Base-by-base conservation (phyloP, 1,140 invertebrate genomes). In the Scaptomyza pallida region DNA sequence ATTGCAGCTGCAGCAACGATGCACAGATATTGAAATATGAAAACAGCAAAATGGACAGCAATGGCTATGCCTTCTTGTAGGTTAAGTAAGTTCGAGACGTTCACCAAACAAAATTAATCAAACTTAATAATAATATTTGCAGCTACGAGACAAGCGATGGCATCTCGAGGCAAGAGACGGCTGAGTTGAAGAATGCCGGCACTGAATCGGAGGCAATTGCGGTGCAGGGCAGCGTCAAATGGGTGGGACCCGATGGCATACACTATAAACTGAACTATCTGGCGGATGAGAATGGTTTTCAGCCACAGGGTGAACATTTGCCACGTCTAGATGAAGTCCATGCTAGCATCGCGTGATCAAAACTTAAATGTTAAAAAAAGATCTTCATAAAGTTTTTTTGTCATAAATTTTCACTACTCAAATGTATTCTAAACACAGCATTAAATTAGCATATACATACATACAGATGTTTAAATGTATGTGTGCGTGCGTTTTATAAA, bases 271-370 rank as follows among this genome's bases (percentile, higher is more conserved):
- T 95, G 12, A 94, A 92, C 37, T 96, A 94, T 91, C 86, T 93
- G 33, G 95, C 95, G 19, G 95, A 95, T 80, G 95, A 96, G 88
- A 95, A 95, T 65, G 95, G 95, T 3, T 96, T 95, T 92, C 94
- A 94, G 60, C 93, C 95, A 3, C 70, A 92, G 59, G 94, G 93
- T 19, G 93, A 91, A 16, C 94, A 94, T 85, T 79, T 95, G 13
- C 86, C 86, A 8, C 78, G 71, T 13, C 83, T 94, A 95, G 89
- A 94, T 95, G 62, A 95, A n/a, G n/a, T 35, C 33, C n/a, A 9
- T 12, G 33, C 2, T 3, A 37, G n/a, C n/a, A n/a, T 37, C n/a
- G 33, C 33, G 33, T 37, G 33, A 37, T 37, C 33, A 37, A 37
- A 37, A 12, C n/a, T 37, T 37, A 41, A 40, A 41, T 43, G 37